A percentile compares a stretch with the other conserved stretches of the same genome.
Evolutionary conservation across 2,888 invertebrate species (phyloP).

Genomic region (Dolomedes plantarius): DNA sequence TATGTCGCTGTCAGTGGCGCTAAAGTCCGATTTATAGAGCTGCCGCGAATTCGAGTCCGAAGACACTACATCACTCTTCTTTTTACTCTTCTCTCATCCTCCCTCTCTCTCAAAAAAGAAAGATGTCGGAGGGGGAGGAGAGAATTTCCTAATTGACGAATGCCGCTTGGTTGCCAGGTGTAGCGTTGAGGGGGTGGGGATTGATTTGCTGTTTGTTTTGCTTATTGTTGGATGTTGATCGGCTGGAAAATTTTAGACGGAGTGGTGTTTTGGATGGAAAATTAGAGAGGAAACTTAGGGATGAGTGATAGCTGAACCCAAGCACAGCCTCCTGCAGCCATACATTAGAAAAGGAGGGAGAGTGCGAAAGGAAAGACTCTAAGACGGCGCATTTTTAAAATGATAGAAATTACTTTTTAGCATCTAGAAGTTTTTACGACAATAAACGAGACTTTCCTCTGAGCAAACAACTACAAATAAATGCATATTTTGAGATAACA

Average conservation of each 20-base stretch:
- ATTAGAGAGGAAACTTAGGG: neutral
- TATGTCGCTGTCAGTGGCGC: conserved; percentile 66
- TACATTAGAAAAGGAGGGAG: too few relatives aligned
- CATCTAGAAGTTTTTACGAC: too few relatives aligned
- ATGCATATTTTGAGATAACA: too few relatives aligned
- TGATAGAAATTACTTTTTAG: too few relatives aligned
- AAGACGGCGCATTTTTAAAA: too few relatives aligned
- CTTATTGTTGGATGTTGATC: conserved; percentile 1
- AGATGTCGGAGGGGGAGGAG: conserved; percentile 20
- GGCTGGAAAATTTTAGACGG: neutral
- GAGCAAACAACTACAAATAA: too few relatives aligned
- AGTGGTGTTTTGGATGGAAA: neutral
- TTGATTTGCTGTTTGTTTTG: conserved; percentile 33
- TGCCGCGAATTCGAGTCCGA: conserved; percentile 66
- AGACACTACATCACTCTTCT: conserved; percentile 64
- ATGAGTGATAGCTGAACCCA: too few relatives aligned
- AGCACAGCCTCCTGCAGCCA: too few relatives aligned
- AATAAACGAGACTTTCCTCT: too few relatives aligned
- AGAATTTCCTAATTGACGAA: conserved; percentile 65
- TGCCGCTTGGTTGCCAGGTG: conserved; percentile 35
- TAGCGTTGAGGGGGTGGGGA: conserved; percentile 46
- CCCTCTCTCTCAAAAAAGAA: conserved; percentile 7
- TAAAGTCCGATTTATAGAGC: conserved; percentile 72
- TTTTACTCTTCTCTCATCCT: conserved; percentile 19
- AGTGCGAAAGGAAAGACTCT: too few relatives aligned